Percentiles rank a stretch among this genome's conserved stretches.
Conservation (phyloP, 2,888 invertebrate genomes). For the Melipona bicolor region DNA sequence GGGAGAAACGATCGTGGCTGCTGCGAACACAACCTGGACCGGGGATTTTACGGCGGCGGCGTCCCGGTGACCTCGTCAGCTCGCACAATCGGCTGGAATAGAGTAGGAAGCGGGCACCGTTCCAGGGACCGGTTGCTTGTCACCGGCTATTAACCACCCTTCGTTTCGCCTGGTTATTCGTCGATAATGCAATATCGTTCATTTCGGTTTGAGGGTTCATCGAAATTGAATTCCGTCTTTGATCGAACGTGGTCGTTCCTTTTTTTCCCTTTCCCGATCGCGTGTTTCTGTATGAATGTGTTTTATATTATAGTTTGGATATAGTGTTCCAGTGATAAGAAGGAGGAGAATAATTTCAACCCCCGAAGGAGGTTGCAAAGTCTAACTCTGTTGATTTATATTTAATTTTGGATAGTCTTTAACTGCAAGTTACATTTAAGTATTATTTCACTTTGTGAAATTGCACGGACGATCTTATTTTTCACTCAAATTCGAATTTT, state of each 20-base stretch:
- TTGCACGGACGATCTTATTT: too few species aligned
- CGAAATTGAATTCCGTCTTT: not conserved
- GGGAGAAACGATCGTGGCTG: constrained; percentile 26
- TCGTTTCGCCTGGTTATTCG: constrained; percentile 37
- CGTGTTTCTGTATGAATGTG: too few species aligned
- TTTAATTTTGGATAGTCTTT: too few species aligned
- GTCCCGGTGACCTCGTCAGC: constrained; percentile 52
- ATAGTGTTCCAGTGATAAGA: not conserved
- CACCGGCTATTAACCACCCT: constrained; percentile 29
- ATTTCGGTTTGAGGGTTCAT: not conserved
- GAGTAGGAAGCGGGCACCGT: constrained; percentile 21
- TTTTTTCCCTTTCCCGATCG: too few species aligned
- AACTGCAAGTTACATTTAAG: too few species aligned
- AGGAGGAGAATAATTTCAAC: not conserved
- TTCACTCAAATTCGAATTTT: too few species aligned
- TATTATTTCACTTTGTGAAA: too few species aligned
- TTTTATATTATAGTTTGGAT: not conserved
- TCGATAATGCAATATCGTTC: constrained; percentile 23
- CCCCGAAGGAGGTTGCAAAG: too few species aligned
- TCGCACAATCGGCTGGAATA: constrained; percentile 16
- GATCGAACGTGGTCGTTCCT: not conserved
- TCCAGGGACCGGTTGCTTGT: constrained; percentile 43
- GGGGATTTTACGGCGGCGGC: constrained; percentile 30
- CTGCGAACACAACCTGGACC: constrained; percentile 22
- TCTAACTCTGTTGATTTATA: too few species aligned